Percentiles rank a stretch among this genome's conserved stretches.
These are phyloP conservation scores for Spondyliosoma cantharus DNA, from an alignment of 2,797 vertebrate genomes.

Conservation along the genomic window DNA sequence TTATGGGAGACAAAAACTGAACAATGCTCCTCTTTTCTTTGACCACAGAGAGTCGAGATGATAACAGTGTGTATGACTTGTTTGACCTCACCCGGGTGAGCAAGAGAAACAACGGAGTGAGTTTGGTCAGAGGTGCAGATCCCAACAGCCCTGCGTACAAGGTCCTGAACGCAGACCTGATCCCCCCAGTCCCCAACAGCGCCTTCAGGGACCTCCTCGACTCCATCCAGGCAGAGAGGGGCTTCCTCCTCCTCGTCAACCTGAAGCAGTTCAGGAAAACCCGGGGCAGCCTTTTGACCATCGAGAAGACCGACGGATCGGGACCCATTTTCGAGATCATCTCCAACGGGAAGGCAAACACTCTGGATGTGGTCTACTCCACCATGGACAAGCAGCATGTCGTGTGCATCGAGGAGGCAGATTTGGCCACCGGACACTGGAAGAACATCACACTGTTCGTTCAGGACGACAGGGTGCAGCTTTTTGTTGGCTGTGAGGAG, in stretches of 20 bases:
- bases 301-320: constrained; percentile 90
- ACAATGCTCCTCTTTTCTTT: constrained; percentile 39
- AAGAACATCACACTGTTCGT: constrained; percentile 97
- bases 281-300: constrained; percentile 89
- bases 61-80: constrained; percentile 94
- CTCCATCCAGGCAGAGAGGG: constrained; percentile 91
- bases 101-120: constrained; percentile 89
- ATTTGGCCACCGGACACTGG: constrained; percentile 93
- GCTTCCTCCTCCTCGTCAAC: constrained; percentile 94
- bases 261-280: constrained; percentile 93
- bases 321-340: constrained; percentile 94
- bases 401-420: constrained; percentile 92
- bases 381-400: constrained; percentile 87
- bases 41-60: constrained; percentile 86
- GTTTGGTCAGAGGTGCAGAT: constrained; percentile 92
- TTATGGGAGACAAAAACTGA: constrained; percentile 24
- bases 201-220: constrained; percentile 96
- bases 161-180: constrained; percentile 91
- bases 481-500: constrained; percentile 95
- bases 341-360: constrained; percentile 93
- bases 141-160: constrained; percentile 94
- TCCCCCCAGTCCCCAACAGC: constrained; percentile 90
- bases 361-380: constrained; percentile 92
- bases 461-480: constrained; percentile 93
- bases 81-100: constrained; percentile 89